Percentiles rank a stretch among this genome's conserved stretches.
Conservation (phyloP, 2,888 invertebrate species). For the Synanthedon andrenaeformis region DNA sequence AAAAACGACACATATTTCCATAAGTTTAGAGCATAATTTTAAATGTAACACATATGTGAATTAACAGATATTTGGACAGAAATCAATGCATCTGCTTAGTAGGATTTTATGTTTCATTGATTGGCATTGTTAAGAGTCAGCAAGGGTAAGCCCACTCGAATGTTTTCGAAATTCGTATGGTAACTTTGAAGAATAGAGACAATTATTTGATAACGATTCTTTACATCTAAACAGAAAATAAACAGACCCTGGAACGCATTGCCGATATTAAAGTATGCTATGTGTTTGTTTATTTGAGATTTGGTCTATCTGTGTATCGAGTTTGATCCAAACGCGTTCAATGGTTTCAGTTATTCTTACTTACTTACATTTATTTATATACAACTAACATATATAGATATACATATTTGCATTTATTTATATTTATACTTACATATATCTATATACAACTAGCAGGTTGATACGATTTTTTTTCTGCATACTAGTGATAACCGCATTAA, state of each 20-base stretch:
- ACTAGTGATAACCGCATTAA: too few relatives aligned
- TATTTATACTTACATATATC: too few relatives aligned
- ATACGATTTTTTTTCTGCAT: too few relatives aligned
- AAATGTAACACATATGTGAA: not conserved
- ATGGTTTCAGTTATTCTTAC: not conserved
- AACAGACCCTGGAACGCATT: too few relatives aligned
- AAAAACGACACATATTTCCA: conserved; percentile 1
- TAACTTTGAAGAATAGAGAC: conserved; percentile 35
- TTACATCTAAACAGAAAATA: not conserved
- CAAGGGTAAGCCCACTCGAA: conserved; percentile 32
- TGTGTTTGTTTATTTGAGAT: too few relatives aligned
- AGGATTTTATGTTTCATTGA: conserved; percentile 64
- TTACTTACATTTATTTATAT: too few relatives aligned
- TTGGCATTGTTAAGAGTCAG: conserved; percentile 57
- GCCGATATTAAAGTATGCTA: too few relatives aligned
- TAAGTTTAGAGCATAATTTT: not conserved
- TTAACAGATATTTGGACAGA: conserved; percentile 20
- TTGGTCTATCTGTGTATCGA: too few relatives aligned
- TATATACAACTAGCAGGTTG: too few relatives aligned
- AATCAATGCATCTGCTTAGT: conserved; percentile 55
- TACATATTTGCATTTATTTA: too few relatives aligned
- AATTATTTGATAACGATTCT: conserved; percentile 40
- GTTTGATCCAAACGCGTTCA: too few relatives aligned
- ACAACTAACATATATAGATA: too few relatives aligned
- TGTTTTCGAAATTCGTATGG: conserved; percentile 25